These are phyloP conservation scores for Remorina albescens DNA, from an alignment of 2,797 vertebrate genomes.

Conservation along the genomic window DNA sequence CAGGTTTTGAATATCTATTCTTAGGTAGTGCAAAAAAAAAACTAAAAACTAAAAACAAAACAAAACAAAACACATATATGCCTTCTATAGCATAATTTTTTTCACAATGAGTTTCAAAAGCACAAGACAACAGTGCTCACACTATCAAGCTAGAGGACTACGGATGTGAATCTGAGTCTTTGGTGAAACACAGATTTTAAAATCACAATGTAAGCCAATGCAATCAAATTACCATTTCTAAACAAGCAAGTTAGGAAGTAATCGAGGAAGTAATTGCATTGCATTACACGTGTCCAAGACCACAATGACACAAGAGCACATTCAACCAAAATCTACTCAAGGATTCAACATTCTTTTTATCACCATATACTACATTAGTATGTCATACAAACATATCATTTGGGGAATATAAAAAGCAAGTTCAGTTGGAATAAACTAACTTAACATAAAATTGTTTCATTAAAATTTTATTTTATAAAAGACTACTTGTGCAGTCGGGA, in stretches of 20 bases:
- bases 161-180: background rate
- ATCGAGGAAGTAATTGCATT: background rate
- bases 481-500: background rate
- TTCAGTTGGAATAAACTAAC: background rate
- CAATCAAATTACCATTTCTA: constrained; percentile 10
- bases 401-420: background rate
- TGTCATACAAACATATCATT: background rate
- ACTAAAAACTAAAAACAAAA: no score
- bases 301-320: background rate
- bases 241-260: constrained; percentile 17
- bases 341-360: no score
- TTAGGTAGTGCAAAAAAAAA: background rate
- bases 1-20: background rate
- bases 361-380: background rate
- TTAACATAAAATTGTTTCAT: no score
- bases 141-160: background rate
- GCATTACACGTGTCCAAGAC: background rate
- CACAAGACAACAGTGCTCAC: background rate
- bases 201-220: background rate
- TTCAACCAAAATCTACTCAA: no score
- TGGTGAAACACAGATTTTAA: background rate
- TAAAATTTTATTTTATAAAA: no score
- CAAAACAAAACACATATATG: no score
- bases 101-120: background rate
- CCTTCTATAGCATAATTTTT: background rate